These are phyloP conservation scores for Ochotona princeps DNA, from an alignment of 2,113 vertebrate genomes.

Conservation along the genomic window DNA sequence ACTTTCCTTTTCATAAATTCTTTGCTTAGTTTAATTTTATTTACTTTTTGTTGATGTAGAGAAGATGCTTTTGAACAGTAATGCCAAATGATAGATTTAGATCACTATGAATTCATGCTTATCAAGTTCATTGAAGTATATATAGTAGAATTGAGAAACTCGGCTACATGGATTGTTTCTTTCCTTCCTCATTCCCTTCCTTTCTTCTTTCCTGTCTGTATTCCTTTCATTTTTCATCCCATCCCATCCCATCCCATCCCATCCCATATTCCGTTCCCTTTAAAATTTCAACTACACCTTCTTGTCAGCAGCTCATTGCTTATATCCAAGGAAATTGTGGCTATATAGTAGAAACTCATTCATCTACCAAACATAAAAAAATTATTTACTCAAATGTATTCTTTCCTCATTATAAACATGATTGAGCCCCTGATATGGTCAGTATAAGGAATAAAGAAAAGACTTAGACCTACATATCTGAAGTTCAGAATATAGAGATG, in stretches of 20 bases:
- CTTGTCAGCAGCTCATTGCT: not conserved
- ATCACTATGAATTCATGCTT: not conserved
- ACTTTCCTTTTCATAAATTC: not conserved
- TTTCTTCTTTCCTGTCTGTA: not conserved
- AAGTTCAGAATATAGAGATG: not conserved
- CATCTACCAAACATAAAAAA: not conserved
- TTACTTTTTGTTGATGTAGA: not conserved
- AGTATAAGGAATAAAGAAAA: not conserved
- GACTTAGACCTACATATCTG: not conserved
- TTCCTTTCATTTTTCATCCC: not conserved
- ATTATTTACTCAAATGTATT: not conserved
- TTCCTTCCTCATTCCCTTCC: not conserved
- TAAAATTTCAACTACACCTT: not conserved
- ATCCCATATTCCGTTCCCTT: not conserved
- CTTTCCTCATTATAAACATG: not conserved
- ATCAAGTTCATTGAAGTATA: not conserved
- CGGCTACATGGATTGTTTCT: not conserved
- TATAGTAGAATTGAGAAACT: not conserved
- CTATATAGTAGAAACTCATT: not conserved
- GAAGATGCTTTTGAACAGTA: not conserved
- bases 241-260: not conserved
- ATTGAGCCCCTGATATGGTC: not conserved
- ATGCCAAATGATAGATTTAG: not conserved
- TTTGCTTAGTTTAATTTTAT: not conserved
- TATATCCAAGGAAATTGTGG: not conserved